Evolutionary conservation across 1,140 invertebrate species (phyloP).

Genomic region (Drosophila paulistorum): DNA sequence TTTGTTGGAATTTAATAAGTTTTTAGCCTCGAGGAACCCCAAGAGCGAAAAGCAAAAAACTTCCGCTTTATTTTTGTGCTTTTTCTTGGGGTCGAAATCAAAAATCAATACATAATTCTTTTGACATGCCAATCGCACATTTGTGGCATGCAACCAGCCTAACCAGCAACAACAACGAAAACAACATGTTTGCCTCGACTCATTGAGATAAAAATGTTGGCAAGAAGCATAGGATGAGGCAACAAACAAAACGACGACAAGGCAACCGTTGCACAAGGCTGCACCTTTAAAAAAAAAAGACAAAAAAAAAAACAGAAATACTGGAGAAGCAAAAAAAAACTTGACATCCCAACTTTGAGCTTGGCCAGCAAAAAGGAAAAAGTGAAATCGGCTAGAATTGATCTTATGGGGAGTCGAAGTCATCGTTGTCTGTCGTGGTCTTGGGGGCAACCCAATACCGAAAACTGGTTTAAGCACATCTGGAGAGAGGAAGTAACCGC

Average conservation of each 20-base stretch:
- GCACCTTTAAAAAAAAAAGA: slow-evolving; percentile 58
- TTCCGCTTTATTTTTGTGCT: slow-evolving; percentile 32
- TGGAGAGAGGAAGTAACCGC: slow-evolving; percentile 56
- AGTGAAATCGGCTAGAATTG: slow-evolving; percentile 81
- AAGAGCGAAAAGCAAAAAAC: slow-evolving; percentile 21
- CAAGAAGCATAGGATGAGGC: slow-evolving; percentile 48
- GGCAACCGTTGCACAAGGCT: slow-evolving; percentile 75
- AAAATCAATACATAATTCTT: slow-evolving; percentile 82
- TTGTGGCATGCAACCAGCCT: slow-evolving; percentile 72
- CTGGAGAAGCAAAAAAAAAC: slow-evolving; percentile 29
- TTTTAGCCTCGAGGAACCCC: slow-evolving; percentile 20
- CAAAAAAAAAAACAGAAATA: slow-evolving; percentile 29
- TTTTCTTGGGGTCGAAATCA: slow-evolving; percentile 57
- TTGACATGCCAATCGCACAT: slow-evolving; percentile 81
- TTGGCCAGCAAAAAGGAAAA: slow-evolving; percentile 52
- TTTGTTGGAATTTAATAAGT: slow-evolving; percentile 61
- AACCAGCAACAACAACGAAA: slow-evolving; percentile 30
- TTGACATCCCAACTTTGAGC: slow-evolving; percentile 64
- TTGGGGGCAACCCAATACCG: slow-evolving; percentile 37
- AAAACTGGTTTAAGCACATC: slow-evolving; percentile 71
- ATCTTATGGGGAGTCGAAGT: slow-evolving; percentile 76
- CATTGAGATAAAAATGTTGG: slow-evolving; percentile 75
- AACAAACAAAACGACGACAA: slow-evolving; percentile 64
- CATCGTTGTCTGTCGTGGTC: slow-evolving; percentile 31
- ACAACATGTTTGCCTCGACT: slow-evolving; percentile 68